phyloP scores from a whole-genome alignment of 1,140 invertebrate genomes.

The Halesus radiatus region DNA sequence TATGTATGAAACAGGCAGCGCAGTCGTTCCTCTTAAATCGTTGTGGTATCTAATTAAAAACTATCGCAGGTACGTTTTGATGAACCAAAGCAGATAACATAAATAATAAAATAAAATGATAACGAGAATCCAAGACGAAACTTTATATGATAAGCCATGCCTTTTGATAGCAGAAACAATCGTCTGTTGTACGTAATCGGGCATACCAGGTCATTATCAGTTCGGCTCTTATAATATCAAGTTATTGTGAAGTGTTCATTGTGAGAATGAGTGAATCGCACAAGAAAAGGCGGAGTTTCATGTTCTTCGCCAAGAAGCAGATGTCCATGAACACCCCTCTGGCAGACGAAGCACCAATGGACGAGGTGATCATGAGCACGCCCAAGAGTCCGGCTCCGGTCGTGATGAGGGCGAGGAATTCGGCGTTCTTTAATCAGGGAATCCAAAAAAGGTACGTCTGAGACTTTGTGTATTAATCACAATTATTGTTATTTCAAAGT shows the following conservation, averaged over 20 bases:
- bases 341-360: slow-evolving; percentile 15
- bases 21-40: too few species aligned
- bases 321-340: slow-evolving; percentile 20
- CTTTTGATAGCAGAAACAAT: slow-evolving; percentile 10
- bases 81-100: not conserved
- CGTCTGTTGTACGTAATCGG: not conserved
- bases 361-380: not conserved
- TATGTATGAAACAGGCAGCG: too few species aligned
- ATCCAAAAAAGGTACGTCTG: slow-evolving; percentile 16
- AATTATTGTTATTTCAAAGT: too few species aligned
- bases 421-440: slow-evolving; percentile 20
- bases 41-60: too few species aligned
- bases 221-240: not conserved
- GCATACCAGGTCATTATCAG: not conserved
- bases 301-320: slow-evolving; percentile 39
- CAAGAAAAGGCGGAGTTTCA: slow-evolving; percentile 37
- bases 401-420: slow-evolving; percentile 31
- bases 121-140: not conserved
- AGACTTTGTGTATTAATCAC: not conserved
- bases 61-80: too few species aligned
- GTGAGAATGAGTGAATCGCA: slow-evolving; percentile 31
- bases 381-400: slow-evolving; percentile 34
- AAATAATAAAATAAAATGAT: slow-evolving; percentile 26
- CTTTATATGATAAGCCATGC: not conserved
- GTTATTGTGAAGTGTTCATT: slow-evolving; percentile 6